Evolutionary conservation across 2,797 vertebrate species (phyloP).

Genomic region (Acanthurus leucopareius): DNA sequence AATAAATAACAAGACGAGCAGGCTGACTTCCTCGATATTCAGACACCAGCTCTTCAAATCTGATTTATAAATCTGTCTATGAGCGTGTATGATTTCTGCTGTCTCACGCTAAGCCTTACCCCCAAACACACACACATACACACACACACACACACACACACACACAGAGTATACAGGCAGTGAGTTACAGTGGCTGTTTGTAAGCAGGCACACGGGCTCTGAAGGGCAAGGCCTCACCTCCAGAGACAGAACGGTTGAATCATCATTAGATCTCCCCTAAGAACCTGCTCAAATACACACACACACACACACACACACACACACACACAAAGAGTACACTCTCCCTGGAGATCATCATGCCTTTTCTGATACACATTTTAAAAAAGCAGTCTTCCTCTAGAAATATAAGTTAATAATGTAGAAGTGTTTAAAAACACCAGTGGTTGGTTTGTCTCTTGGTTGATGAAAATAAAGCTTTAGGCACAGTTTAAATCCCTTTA

Average conservation of each 20-base stretch:
- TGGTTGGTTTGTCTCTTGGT: conserved; percentile 3
- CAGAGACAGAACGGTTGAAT: conserved; percentile 74
- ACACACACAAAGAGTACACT: not conserved
- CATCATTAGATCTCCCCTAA: conserved; percentile 66
- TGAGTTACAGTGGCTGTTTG: conserved; percentile 44
- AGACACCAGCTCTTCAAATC: conserved; percentile 20
- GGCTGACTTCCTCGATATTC: conserved; percentile 7
- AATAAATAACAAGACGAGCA: conserved; percentile 22
- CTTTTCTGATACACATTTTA: not conserved
- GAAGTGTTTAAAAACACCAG: conserved; percentile 22
- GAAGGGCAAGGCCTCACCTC: conserved; percentile 70
- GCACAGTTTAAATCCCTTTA: not conserved
- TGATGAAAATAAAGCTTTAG: not conserved
- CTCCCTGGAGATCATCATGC: not conserved
- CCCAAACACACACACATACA: conserved; percentile 8
- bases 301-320: conserved; percentile 25
- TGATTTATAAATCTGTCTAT: conserved; percentile 31
- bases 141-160: conserved; percentile 13
- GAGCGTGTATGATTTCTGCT: conserved; percentile 56
- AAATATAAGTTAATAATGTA: conserved; percentile 22
- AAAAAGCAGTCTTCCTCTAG: not conserved
- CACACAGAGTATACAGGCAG: conserved; percentile 10
- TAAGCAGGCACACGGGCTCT: conserved; percentile 46
- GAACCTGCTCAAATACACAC: conserved; percentile 49
- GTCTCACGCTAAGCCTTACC: conserved; percentile 54